phyloP scores from a whole-genome alignment of 2,113 vertebrate species.

The Hyla sarda region DNA sequence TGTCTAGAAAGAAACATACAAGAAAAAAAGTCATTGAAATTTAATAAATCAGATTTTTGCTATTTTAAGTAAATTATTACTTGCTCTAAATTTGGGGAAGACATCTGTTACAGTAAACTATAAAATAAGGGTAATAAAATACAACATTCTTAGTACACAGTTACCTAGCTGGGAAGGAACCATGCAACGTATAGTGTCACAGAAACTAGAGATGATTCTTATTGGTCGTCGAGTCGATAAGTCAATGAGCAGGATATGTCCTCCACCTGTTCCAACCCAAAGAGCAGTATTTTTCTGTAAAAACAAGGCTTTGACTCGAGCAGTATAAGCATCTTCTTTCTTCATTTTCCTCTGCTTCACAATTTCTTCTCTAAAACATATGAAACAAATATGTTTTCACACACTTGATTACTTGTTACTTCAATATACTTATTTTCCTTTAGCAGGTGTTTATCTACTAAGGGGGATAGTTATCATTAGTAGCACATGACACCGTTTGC shows the following conservation, averaged over 20 bases:
- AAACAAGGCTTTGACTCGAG: constrained; percentile 87
- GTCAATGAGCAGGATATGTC: constrained; percentile 88
- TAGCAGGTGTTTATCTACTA: background rate
- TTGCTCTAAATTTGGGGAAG: too few species aligned
- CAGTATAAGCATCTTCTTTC: constrained; percentile 73
- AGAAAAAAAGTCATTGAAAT: background rate
- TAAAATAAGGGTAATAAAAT: background rate
- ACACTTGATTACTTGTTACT: background rate
- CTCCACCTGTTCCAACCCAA: constrained; percentile 92
- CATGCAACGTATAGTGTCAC: constrained; percentile 84
- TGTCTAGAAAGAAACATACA: constrained; percentile 67
- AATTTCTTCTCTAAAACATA: constrained; percentile 70
- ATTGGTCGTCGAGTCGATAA: constrained; percentile 82
- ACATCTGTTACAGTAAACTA: background rate
- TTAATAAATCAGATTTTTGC: background rate
- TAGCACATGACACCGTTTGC: too few species aligned
- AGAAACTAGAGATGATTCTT: constrained; percentile 76
- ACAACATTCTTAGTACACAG: background rate
- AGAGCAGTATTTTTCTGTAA: constrained; percentile 85
- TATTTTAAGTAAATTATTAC: background rate
- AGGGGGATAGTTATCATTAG: too few species aligned
- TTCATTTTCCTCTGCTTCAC: constrained; percentile 64
- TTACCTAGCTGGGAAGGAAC: constrained; percentile 79
- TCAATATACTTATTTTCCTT: background rate
- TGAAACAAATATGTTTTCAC: background rate